Conservation (phyloP, 2,888 invertebrate species). For the Alloscopus bannaensis region DNA sequence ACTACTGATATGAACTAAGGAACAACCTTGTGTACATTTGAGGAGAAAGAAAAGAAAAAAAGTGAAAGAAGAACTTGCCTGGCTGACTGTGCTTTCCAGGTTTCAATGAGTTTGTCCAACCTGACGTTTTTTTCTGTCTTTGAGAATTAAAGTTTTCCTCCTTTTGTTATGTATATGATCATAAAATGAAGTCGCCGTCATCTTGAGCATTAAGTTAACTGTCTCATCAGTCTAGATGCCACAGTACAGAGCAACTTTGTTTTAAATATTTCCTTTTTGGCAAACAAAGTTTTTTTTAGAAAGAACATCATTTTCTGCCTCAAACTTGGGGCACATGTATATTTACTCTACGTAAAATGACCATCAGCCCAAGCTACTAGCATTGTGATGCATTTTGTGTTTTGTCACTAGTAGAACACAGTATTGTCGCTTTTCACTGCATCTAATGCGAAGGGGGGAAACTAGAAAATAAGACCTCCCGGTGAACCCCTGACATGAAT, state of each 20-base stretch:
- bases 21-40: conserved; percentile 16
- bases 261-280: conserved; percentile 12
- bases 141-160: conserved; percentile 37
- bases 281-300: conserved; percentile 3
- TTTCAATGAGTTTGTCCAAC: conserved; percentile 40
- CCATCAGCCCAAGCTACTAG: no score
- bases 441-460: conserved; percentile 42
- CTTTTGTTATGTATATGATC: neutral
- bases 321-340: no score
- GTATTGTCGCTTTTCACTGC: conserved; percentile 37
- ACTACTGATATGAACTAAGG: conserved; percentile 41
- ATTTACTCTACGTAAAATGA: no score
- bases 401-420: conserved; percentile 48
- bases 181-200: conserved; percentile 17
- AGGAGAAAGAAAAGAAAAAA: conserved; percentile 12
- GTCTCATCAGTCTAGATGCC: conserved; percentile 16
- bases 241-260: conserved; percentile 6
- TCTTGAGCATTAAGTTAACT: conserved; percentile 18
- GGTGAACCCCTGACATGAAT: conserved; percentile 56
- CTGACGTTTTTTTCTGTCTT: conserved; percentile 53
- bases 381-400: no score
- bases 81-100: conserved; percentile 13
- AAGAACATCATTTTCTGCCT: neutral
- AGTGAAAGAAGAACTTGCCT: neutral
- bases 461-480: conserved; percentile 43